Evolutionary conservation across 2,797 vertebrate species (phyloP).

Genomic region (Propithecus deckenii): DNA sequence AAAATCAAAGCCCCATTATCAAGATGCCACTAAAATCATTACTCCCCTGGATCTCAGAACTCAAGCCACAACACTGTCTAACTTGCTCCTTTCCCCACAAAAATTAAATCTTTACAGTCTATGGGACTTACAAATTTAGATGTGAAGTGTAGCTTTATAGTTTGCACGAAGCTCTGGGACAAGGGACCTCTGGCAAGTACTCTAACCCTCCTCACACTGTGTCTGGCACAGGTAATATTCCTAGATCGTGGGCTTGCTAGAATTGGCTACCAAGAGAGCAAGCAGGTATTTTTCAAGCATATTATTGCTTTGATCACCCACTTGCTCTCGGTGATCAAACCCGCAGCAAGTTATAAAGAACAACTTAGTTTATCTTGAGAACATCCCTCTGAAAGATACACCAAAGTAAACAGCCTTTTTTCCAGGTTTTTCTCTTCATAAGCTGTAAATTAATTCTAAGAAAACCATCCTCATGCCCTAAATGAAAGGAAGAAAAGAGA

Average conservation of each 20-base stretch:
- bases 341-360: neutral
- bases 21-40: conserved; percentile 25
- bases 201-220: neutral
- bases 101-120: neutral
- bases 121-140: neutral
- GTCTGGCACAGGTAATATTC: neutral
- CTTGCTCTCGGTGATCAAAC: neutral
- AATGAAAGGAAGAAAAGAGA: neutral
- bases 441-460: neutral
- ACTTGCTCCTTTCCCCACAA: neutral
- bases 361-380: neutral
- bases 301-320: neutral
- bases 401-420: neutral
- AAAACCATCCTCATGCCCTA: neutral
- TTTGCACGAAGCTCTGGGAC: neutral
- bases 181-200: neutral
- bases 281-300: neutral
- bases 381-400: neutral
- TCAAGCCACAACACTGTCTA: neutral
- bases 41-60: neutral
- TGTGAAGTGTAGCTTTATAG: neutral
- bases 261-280: neutral
- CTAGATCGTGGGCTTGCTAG: neutral
- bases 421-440: neutral
- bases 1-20: conserved; percentile 7